Conservation (phyloP, 2,113 vertebrate genomes). For the cat (Felis catus) region F.catus_Fca126_mat1.0 CM031420.1:86552501-86553000, state of each 20-base stretch:
- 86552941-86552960: not conserved
- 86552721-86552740: not conserved
- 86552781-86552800: not conserved
- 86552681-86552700: not conserved
- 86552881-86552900: not conserved
- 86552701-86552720: not conserved
- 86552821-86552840: not conserved
- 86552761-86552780: not conserved
- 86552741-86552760: not conserved
- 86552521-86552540: not conserved
- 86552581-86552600: not conserved
- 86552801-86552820: not conserved
- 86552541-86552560: not conserved
- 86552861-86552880: not conserved
- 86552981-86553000: not conserved
- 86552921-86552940: not conserved
- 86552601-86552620: not conserved
- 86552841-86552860: not conserved
- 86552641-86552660: not conserved
- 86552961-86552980: not conserved
- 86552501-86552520: not conserved
- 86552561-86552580: constrained; percentile 1
- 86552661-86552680: not conserved
- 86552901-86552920: not conserved
- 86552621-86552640: not conserved